phyloP scores from a whole-genome alignment of 1,140 invertebrate genomes.

The Drosophila lacteicornis region DNA sequence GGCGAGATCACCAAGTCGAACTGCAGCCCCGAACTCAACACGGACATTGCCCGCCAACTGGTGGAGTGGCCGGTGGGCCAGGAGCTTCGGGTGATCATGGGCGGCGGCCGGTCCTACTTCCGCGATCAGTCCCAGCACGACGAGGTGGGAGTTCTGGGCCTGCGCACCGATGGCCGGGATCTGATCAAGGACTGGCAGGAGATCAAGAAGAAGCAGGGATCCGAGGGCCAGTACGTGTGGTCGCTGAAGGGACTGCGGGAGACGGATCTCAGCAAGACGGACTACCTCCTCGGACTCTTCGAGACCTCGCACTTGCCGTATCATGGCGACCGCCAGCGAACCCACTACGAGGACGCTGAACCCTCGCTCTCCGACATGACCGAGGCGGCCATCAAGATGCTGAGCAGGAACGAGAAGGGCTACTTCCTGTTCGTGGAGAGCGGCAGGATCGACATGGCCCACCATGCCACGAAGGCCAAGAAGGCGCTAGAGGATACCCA shows the following conservation, averaged over 20 bases:
- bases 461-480: slow-evolving; percentile 91
- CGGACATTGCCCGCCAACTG: slow-evolving; percentile 91
- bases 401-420: slow-evolving; percentile 92
- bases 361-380: slow-evolving; percentile 94
- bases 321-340: slow-evolving; percentile 85
- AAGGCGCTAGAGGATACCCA: slow-evolving; percentile 92
- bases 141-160: slow-evolving; percentile 88
- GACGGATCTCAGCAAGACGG: slow-evolving; percentile 87
- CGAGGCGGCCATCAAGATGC: slow-evolving; percentile 91
- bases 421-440: slow-evolving; percentile 96
- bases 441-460: slow-evolving; percentile 93
- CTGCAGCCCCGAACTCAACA: slow-evolving; percentile 76
- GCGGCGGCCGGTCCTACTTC: slow-evolving; percentile 90
- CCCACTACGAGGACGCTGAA: slow-evolving; percentile 77
- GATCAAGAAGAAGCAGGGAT: slow-evolving; percentile 86
- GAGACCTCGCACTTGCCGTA: slow-evolving; percentile 85
- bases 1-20: slow-evolving; percentile 85
- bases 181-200: slow-evolving; percentile 89
- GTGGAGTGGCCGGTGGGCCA: slow-evolving; percentile 89
- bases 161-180: slow-evolving; percentile 86
- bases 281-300: slow-evolving; percentile 90
- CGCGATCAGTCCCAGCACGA: slow-evolving; percentile 87
- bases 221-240: slow-evolving; percentile 87
- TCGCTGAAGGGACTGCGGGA: slow-evolving; percentile 88
- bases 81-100: slow-evolving; percentile 88